phyloP scores from a whole-genome alignment of 2,797 vertebrate species.

The Spinibarbus caldwelli region DNA sequence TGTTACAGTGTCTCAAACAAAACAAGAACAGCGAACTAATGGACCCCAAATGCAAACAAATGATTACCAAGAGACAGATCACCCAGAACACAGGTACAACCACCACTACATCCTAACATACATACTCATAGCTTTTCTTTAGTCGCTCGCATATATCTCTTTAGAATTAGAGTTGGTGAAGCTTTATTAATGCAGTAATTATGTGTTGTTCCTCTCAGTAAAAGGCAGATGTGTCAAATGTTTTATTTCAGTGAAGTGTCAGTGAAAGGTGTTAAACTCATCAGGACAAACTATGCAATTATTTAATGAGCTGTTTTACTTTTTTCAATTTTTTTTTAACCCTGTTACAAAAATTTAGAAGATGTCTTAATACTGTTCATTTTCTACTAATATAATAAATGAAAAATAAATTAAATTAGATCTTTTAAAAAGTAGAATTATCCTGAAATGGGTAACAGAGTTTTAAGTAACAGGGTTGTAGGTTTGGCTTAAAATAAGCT shows the following conservation, averaged over 20 bases:
- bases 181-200: not conserved
- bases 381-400: too few relatives aligned
- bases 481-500: too few relatives aligned
- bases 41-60: constrained; percentile 99
- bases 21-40: constrained; percentile 99
- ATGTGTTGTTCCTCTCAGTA: not conserved
- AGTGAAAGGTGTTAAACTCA: not conserved
- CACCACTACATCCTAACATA: not conserved
- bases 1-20: constrained; percentile 95
- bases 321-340: too few relatives aligned
- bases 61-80: constrained; percentile 98
- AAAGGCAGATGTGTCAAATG: not conserved
- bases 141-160: not conserved
- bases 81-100: constrained; percentile 93
- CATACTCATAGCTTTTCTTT: not conserved
- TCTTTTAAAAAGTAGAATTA: too few relatives aligned
- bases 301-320: not conserved
- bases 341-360: too few relatives aligned
- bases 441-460: too few relatives aligned
- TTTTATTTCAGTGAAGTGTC: not conserved
- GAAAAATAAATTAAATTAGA: too few relatives aligned
- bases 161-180: not conserved
- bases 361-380: too few relatives aligned
- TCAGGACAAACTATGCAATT: not conserved
- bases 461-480: not conserved